Evolutionary conservation across 2,797 vertebrate genomes (phyloP).

Genomic region (Phataginus tricuspis): DNA sequence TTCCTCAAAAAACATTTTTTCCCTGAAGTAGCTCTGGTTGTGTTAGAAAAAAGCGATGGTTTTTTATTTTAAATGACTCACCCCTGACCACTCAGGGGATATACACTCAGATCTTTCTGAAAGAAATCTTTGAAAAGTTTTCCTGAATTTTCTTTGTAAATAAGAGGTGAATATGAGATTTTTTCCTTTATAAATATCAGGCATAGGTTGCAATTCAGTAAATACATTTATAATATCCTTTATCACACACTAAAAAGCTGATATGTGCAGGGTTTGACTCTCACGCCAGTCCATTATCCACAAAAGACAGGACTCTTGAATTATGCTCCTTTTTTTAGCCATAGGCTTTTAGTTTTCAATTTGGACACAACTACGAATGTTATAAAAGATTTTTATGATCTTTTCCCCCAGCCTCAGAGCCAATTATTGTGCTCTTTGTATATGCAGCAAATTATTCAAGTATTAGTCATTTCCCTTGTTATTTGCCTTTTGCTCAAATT

Average conservation of each 20-base stretch:
- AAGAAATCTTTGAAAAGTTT: not conserved
- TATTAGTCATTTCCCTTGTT: conserved; percentile 84
- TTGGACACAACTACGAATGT: conserved; percentile 82
- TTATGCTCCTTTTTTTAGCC: conserved; percentile 81
- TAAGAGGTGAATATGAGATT: conserved; percentile 25
- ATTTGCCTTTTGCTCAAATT: conserved; percentile 84
- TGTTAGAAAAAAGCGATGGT: not conserved
- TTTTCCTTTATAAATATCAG: conserved; percentile 35
- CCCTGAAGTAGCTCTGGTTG: not conserved
- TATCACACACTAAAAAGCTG: not conserved
- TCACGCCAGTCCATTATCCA: conserved; percentile 69
- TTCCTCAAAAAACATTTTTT: not conserved
- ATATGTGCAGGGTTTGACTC: not conserved
- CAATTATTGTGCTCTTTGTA: conserved; percentile 84
- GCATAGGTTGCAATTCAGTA: conserved; percentile 24
- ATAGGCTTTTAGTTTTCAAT: conserved; percentile 84
- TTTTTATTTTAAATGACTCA: not conserved
- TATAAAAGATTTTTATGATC: conserved; percentile 85
- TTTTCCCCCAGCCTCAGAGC: conserved; percentile 79
- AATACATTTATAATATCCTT: not conserved
- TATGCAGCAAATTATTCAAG: conserved; percentile 80
- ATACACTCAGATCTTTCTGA: not conserved
- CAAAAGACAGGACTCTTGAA: conserved; percentile 79
- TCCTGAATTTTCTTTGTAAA: conserved; percentile 43
- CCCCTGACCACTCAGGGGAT: not conserved